Conservation (phyloP, 2,113 vertebrate genomes). For the Crocuta crocuta region DNA sequence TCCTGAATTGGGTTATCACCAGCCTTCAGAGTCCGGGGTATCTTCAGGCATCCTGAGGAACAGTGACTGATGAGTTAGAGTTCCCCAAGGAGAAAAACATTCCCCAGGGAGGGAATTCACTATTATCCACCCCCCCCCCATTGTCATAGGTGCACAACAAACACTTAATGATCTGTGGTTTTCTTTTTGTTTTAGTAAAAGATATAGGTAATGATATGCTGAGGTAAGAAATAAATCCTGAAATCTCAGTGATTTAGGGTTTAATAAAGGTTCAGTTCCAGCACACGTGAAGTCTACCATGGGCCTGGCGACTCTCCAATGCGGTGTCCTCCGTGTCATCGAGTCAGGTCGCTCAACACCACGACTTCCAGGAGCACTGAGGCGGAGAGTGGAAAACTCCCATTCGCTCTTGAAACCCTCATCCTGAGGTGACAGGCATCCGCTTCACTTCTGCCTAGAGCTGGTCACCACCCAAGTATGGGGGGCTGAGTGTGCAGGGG, state of each 20-base stretch:
- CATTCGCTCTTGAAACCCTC: not conserved
- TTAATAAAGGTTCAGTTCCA: not conserved
- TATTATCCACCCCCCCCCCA: not conserved
- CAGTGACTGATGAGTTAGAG: not conserved
- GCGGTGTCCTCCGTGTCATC: rapidly evolving
- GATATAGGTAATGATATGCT: not conserved
- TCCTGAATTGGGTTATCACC: not conserved
- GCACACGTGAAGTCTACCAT: not conserved
- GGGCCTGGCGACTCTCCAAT: not conserved
- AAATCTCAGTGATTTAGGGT: not conserved
- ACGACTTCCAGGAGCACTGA: not conserved
- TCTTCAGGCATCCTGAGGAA: not conserved
- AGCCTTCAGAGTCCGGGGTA: not conserved
- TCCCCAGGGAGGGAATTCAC: not conserved
- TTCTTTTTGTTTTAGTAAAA: not conserved
- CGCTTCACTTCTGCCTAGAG: not conserved
- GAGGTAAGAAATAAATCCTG: not conserved
- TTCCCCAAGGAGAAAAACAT: not conserved
- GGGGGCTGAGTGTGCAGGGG: not conserved
- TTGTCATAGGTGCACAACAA: not conserved
- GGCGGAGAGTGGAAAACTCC: not conserved
- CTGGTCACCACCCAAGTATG: too few relatives aligned
- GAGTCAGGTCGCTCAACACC: not conserved
- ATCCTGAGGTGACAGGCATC: not conserved
- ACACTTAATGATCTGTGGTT: not conserved